Percentiles rank a stretch among this genome's conserved stretches.
phyloP scores from a whole-genome alignment of 1,140 invertebrate genomes.

The Dolichoris vasculosae region DNA sequence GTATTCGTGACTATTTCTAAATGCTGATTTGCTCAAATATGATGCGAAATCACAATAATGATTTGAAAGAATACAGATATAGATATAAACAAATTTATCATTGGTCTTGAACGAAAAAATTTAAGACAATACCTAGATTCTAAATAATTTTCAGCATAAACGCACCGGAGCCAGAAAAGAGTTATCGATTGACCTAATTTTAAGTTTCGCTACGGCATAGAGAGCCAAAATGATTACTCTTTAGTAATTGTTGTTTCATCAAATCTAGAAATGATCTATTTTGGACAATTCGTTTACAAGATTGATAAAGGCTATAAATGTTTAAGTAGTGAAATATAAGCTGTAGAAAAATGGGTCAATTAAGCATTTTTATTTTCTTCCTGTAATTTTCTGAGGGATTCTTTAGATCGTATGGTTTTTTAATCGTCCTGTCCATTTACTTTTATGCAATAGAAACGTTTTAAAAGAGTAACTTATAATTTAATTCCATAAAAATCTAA shows the following conservation, averaged over 20 bases:
- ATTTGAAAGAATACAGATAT: background rate
- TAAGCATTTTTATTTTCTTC: background rate
- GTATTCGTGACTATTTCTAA: background rate
- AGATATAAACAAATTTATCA: conserved; percentile 2
- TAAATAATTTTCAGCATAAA: conserved; percentile 25
- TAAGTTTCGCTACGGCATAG: background rate
- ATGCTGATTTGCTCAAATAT: background rate
- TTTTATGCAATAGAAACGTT: too few relatives aligned
- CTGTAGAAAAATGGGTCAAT: background rate
- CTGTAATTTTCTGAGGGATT: background rate
- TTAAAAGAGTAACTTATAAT: too few relatives aligned
- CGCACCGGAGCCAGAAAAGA: conserved; percentile 19
- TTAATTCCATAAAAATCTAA: too few relatives aligned
- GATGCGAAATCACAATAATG: background rate
- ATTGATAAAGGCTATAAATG: background rate
- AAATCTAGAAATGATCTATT: conserved; percentile 36
- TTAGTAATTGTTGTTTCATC: conserved; percentile 31
- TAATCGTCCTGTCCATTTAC: background rate
- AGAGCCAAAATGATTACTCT: conserved; percentile 23
- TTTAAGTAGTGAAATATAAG: background rate
- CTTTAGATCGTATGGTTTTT: background rate
- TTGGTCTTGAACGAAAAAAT: conserved; percentile 6
- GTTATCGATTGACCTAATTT: conserved; percentile 43
- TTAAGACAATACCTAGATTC: conserved; percentile 16
- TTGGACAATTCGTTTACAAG: conserved; percentile 10